These are phyloP conservation scores for Stenoptilia bipunctidactyla DNA, from an alignment of 2,888 invertebrate genomes.

Conservation along the genomic window DNA sequence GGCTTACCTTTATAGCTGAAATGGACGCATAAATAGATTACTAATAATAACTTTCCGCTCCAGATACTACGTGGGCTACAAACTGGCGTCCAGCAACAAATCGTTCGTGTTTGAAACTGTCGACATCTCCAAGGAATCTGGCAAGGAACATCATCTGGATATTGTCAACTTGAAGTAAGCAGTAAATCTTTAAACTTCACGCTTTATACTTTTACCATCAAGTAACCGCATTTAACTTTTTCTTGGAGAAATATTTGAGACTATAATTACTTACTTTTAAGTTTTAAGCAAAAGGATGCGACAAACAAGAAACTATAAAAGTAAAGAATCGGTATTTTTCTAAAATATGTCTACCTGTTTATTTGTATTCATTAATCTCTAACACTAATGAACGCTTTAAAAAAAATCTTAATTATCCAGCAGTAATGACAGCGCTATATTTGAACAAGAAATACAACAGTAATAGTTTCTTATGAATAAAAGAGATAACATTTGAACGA, in stretches of 20 bases:
- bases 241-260: not conserved
- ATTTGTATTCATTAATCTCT: too few relatives aligned
- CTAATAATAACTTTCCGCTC: conserved; percentile 25
- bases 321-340: not conserved
- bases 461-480: too few relatives aligned
- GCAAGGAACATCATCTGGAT: conserved; percentile 89
- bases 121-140: conserved; percentile 91
- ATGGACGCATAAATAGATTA: too few relatives aligned
- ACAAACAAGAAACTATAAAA: not conserved
- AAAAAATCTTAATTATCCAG: too few relatives aligned
- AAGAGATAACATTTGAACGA: too few relatives aligned
- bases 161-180: conserved; percentile 81
- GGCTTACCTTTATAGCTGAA: too few relatives aligned
- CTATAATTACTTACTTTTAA: not conserved
- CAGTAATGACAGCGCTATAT: too few relatives aligned
- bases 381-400: too few relatives aligned
- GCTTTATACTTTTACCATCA: not conserved
- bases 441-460: too few relatives aligned
- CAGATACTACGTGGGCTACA: conserved; percentile 93
- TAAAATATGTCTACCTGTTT: too few relatives aligned
- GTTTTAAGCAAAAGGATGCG: not conserved
- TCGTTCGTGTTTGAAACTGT: conserved; percentile 93
- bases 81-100: conserved; percentile 85
- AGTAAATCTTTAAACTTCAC: not conserved
- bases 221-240: not conserved